Conservation (phyloP, 2,888 invertebrate genomes). For the Ceratothoa steindachneri region DNA sequence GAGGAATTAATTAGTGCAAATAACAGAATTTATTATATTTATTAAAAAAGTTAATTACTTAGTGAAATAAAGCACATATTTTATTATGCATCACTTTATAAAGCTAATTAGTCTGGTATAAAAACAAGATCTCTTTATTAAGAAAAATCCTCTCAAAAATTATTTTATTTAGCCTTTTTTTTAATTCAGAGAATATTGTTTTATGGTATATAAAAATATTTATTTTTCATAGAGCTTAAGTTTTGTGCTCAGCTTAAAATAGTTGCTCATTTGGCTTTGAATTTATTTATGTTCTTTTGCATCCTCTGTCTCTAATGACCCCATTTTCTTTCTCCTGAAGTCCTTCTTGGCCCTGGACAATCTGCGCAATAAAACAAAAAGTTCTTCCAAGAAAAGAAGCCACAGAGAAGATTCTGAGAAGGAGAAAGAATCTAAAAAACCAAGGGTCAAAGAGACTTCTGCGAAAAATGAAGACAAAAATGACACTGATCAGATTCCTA, state of each 20-base stretch:
- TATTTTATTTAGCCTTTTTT: neutral
- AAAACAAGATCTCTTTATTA: too few relatives aligned
- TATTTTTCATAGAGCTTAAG: neutral
- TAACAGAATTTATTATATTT: too few relatives aligned
- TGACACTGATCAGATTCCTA: neutral
- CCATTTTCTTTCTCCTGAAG: slow-evolving; percentile 29
- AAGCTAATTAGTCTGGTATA: too few relatives aligned
- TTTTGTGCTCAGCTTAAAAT: neutral
- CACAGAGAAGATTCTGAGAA: slow-evolving; percentile 40
- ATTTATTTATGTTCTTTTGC: neutral
- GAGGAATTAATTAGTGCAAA: too few relatives aligned
- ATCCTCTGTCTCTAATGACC: neutral
- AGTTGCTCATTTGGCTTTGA: neutral
- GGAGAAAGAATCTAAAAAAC: slow-evolving; percentile 37
- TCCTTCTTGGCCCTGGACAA: slow-evolving; percentile 34
- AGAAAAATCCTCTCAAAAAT: too few relatives aligned
- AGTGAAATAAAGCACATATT: too few relatives aligned
- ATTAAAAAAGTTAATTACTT: too few relatives aligned
- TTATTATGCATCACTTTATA: too few relatives aligned
- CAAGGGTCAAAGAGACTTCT: slow-evolving; percentile 28
- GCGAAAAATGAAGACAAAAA: neutral
- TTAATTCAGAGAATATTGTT: too few relatives aligned
- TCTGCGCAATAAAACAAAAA: slow-evolving; percentile 31
- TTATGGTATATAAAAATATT: neutral
- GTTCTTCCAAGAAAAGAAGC: slow-evolving; percentile 36